A percentile compares a stretch with the other conserved stretches of the same genome.
Evolutionary conservation across 2,888 invertebrate species (phyloP).

Genomic region (Buathra laborator): DNA sequence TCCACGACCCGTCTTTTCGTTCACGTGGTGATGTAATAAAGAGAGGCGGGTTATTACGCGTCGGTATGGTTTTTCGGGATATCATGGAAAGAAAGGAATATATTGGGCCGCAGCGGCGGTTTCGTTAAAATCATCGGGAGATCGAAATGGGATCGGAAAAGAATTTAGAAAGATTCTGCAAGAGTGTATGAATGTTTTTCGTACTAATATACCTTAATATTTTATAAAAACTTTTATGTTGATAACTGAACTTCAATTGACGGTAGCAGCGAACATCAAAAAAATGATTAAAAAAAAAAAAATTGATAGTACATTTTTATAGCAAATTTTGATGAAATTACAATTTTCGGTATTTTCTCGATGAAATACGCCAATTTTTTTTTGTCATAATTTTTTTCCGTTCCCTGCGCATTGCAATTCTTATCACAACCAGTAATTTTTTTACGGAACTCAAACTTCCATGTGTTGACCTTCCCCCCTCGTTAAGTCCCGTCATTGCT

Average conservation of each 20-base stretch:
- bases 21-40: constrained; percentile 43
- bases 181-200: background rate
- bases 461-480: constrained; percentile 22
- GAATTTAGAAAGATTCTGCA: background rate
- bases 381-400: too few species aligned
- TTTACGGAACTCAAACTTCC: background rate
- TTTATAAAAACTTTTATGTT: too few species aligned
- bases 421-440: background rate
- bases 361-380: too few species aligned
- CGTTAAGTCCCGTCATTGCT: constrained; percentile 23
- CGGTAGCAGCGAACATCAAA: too few species aligned
- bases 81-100: constrained; percentile 80
- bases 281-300: too few species aligned
- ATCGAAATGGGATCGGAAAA: background rate
- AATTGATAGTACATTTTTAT: too few species aligned
- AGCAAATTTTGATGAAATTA: too few species aligned
- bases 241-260: too few species aligned
- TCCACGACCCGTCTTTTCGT: constrained; percentile 69
- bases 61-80: constrained; percentile 37
- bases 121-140: background rate
- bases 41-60: background rate
- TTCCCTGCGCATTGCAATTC: background rate
- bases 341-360: too few species aligned
- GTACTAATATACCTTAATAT: background rate
- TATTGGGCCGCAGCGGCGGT: constrained; percentile 66